A percentile compares a stretch with the other conserved stretches of the same genome.
Conservation (phyloP, 2,113 vertebrate genomes). For the Rousettus leschenaultii region DNA sequence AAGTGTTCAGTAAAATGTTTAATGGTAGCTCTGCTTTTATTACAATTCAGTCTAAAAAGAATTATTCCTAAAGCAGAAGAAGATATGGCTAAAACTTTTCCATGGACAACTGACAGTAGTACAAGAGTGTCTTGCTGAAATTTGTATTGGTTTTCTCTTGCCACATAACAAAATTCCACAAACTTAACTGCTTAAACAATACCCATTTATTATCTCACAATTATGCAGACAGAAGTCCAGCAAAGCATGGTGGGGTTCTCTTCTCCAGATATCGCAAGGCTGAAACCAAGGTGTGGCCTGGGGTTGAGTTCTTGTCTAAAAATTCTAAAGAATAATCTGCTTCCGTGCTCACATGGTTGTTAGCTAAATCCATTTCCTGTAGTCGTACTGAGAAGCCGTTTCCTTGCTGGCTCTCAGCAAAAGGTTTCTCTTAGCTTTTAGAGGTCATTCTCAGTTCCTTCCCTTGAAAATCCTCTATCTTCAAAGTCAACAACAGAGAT, state of each 20-base stretch:
- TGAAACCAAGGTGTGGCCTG: not conserved
- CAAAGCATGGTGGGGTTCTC: not conserved
- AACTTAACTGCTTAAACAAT: not conserved
- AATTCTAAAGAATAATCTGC: not conserved
- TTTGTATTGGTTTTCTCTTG: not conserved
- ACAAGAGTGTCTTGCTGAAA: not conserved
- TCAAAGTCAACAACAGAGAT: not conserved
- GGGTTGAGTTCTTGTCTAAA: not conserved
- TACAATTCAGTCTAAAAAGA: not conserved
- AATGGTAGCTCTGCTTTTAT: not conserved
- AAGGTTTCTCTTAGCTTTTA: not conserved
- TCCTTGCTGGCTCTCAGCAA: not conserved
- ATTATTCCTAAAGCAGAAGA: not conserved
- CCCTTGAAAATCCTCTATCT: not conserved
- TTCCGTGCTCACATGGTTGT: not conserved
- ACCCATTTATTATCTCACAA: not conserved
- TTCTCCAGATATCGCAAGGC: not conserved
- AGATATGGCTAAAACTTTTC: not conserved
- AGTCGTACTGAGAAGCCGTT: not conserved
- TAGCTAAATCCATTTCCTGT: not conserved
- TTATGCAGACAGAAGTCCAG: not conserved
- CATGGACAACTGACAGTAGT: not conserved
- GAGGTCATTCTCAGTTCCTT: not conserved
- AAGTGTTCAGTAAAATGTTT: not conserved
- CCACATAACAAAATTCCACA: not conserved